These are phyloP conservation scores for Melikaiella ostensackeni DNA, from an alignment of 2,888 invertebrate species.

Conservation along the genomic window DNA sequence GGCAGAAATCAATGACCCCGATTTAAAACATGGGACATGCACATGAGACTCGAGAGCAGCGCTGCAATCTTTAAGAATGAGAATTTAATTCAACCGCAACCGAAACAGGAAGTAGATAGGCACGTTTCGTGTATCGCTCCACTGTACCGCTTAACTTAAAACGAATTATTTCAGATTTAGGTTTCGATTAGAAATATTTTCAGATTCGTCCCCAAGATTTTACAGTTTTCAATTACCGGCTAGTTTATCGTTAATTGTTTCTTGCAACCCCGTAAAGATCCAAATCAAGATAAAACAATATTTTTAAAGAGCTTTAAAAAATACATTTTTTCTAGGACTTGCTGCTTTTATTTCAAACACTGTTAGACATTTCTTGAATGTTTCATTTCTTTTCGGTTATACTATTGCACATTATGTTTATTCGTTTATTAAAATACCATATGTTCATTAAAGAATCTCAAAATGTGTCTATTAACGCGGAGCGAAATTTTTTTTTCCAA, in stretches of 20 bases:
- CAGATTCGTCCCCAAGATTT: conserved; percentile 27
- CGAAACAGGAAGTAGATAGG: conserved; percentile 28
- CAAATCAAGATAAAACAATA: neutral
- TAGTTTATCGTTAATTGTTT: neutral
- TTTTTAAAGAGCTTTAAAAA: neutral
- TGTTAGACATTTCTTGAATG: too few species aligned
- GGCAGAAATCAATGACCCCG: conserved; percentile 36
- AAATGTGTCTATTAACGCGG: too few species aligned
- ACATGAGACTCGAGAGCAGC: conserved; percentile 1
- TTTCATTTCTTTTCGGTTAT: too few species aligned
- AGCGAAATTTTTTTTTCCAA: too few species aligned
- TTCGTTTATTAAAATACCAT: too few species aligned
- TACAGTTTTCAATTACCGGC: neutral
- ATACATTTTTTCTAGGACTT: too few species aligned
- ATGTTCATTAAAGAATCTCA: too few species aligned
- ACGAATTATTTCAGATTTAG: conserved; percentile 32
- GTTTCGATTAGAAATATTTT: conserved; percentile 16
- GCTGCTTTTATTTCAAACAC: too few species aligned
- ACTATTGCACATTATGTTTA: too few species aligned
- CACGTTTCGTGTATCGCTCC: conserved; percentile 28
- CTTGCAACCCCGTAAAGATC: neutral
- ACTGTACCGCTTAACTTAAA: conserved; percentile 2
- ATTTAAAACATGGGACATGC: conserved; percentile 36
- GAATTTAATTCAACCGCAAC: conserved; percentile 26
- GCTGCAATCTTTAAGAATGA: conserved; percentile 25